Base-by-base conservation (phyloP, 2,113 vertebrate genomes). In the Otolemur garnettii region DNA sequence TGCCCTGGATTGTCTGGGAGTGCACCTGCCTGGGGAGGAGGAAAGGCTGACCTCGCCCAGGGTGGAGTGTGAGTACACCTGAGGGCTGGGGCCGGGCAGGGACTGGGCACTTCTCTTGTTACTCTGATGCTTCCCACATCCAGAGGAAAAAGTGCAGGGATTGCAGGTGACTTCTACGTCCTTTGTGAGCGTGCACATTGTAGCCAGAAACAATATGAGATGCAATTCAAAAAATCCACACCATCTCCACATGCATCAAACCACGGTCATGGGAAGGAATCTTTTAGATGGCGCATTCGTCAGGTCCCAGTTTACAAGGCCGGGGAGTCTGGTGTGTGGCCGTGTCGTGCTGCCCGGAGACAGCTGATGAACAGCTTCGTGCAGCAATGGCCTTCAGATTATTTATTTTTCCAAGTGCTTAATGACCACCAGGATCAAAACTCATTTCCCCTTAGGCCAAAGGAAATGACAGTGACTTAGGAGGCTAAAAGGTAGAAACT, bases 351-450 rank as follows among this genome's bases (percentile, higher is more conserved):
- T 2, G 22, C 6, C 38, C 5, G 5, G 53, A 38, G 38, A 13
- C 59, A 18, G 1, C 7, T 2, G 35, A 7, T 0, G 2, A 7
- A 14, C 15, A 5, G 13, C 50, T 26, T 8, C 4, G 0, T 14
- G 38, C 10, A 53, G 38, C 13, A 33, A 50, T 19, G 33, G 64
- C 55, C 55, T 53, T 45, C 30, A 28, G 21, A 18, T 33, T 55
- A 38, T 66, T 66, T 66, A 38, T 59, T 22, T 82, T 94, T 57
- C 59, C 57, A 38, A 42, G 22, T 74, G 45, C 22, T 18, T 74
- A 45, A n/a, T 13, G 33, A 33, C 42, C 12, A 12, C 10, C 10
- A 15, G 13, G 35, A 68, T n/a, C 30, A 28, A 75, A 66, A 68
- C 10, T 19, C 28, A 33, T 66, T 69, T 12, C 26, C 59, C 7